Conservation (phyloP, 2,888 invertebrate species). For the Julus scanicus region DNA sequence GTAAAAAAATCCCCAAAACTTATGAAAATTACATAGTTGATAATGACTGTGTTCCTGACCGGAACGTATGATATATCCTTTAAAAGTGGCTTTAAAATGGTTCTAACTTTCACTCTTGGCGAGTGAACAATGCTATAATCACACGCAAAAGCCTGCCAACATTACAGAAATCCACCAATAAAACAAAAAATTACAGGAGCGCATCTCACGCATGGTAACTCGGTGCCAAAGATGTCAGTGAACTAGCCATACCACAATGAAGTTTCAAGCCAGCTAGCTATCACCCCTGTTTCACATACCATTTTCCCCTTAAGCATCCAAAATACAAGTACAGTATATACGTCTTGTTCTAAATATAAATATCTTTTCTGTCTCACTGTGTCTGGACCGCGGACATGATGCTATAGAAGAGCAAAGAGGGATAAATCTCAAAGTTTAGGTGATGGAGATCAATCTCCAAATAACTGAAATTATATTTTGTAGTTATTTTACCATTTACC, state of each 20-base stretch:
- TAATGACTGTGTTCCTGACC: not conserved
- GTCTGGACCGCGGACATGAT: not conserved
- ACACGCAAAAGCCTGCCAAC: slow-evolving; percentile 9
- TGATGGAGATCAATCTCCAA: not conserved
- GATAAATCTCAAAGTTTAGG: slow-evolving; percentile 1
- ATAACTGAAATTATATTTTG: no score
- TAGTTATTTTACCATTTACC: no score
- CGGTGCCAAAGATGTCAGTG: slow-evolving; percentile 50
- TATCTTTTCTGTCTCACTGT: not conserved
- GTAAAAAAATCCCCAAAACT: not conserved
- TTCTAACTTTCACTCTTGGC: slow-evolving; percentile 12
- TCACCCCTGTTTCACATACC: slow-evolving; percentile 2
- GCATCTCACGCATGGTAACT: not conserved
- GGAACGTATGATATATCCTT: not conserved
- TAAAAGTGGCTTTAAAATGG: slow-evolving; percentile 3
- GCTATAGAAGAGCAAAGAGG: not conserved
- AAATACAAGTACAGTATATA: not conserved
- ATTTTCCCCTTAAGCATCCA: not conserved
- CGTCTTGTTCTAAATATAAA: slow-evolving; percentile 37
- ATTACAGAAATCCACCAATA: not conserved
- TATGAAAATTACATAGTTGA: not conserved
- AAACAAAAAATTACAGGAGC: not conserved
- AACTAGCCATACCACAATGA: slow-evolving; percentile 34
- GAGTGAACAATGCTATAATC: not conserved
- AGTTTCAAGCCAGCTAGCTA: slow-evolving; percentile 1